A percentile compares a stretch with the other conserved stretches of the same genome.
Conservation (phyloP, 2,888 invertebrate species). For the Apamea monoglypha region DNA sequence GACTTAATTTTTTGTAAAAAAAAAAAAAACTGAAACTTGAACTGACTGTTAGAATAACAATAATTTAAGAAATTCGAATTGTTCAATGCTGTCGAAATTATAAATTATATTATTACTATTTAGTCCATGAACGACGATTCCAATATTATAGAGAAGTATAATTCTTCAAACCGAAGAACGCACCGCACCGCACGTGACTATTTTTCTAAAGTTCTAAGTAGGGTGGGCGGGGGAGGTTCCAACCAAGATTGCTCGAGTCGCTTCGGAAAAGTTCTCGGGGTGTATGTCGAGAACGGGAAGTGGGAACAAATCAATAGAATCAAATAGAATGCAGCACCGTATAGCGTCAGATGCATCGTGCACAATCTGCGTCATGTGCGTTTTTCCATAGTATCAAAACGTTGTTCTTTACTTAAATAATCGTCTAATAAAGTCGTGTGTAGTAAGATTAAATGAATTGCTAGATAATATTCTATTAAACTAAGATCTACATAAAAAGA, state of each 20-base stretch:
- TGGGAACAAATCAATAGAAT: constrained; percentile 60
- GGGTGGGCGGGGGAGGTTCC: constrained; percentile 59
- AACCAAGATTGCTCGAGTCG: constrained; percentile 51
- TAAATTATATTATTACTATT: background rate
- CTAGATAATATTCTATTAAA: background rate
- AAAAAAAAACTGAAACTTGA: too few species aligned
- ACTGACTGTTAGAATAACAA: background rate
- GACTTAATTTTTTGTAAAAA: background rate
- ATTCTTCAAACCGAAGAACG: constrained; percentile 14
- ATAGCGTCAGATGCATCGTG: constrained; percentile 28
- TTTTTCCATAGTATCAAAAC: background rate
- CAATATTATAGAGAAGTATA: background rate
- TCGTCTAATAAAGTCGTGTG: background rate
- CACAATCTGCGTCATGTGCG: constrained; percentile 16
- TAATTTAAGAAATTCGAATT: background rate
- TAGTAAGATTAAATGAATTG: background rate
- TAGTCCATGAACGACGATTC: background rate
- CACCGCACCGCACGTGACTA: constrained; percentile 41
- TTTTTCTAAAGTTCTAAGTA: constrained; percentile 60
- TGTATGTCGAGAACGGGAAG: constrained; percentile 59
- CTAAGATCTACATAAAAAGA: too few species aligned
- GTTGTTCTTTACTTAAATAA: background rate
- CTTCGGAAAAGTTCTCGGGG: constrained; percentile 53
- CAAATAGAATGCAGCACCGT: constrained; percentile 41
- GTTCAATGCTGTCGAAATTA: background rate